Conservation (phyloP, 2,113 vertebrate genomes). For the Polypterus senegalus region DNA sequence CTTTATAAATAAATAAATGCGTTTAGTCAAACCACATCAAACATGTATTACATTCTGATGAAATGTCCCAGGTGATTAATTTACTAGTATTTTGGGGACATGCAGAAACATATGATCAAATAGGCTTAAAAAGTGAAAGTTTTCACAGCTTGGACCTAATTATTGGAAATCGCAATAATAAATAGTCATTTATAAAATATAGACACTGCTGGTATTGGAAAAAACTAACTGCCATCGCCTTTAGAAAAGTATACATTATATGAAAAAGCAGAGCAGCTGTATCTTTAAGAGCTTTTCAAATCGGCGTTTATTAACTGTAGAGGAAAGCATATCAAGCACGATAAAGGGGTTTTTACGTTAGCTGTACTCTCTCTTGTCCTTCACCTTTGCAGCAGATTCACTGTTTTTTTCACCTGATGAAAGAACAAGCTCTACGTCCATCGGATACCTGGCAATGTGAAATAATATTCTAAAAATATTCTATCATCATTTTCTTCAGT, state of each 20-base stretch:
- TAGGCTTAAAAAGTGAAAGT: too few relatives aligned
- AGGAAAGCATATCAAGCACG: neutral
- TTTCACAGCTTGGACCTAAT: too few relatives aligned
- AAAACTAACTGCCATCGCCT: too few relatives aligned
- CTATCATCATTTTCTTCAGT: constrained; percentile 20
- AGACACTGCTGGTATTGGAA: too few relatives aligned
- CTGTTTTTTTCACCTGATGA: neutral
- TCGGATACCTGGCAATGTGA: constrained; percentile 16
- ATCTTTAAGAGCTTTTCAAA: too few relatives aligned
- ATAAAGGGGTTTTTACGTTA: neutral
- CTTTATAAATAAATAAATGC: neutral
- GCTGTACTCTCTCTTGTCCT: neutral
- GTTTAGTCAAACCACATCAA: too few relatives aligned
- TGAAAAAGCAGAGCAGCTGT: too few relatives aligned
- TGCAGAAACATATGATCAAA: too few relatives aligned
- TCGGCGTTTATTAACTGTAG: neutral
- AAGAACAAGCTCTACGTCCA: constrained; percentile 5
- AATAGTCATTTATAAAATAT: too few relatives aligned
- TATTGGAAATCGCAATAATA: too few relatives aligned
- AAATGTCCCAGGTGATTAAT: neutral
- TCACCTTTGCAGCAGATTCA: neutral
- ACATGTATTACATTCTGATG: neutral
- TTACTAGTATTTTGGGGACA: neutral
- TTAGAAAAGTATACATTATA: too few relatives aligned
- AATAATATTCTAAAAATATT: constrained; percentile 32